These are phyloP conservation scores for Cyanoderma ruficeps DNA, from an alignment of 2,113 vertebrate genomes.

Conservation along the genomic window DNA sequence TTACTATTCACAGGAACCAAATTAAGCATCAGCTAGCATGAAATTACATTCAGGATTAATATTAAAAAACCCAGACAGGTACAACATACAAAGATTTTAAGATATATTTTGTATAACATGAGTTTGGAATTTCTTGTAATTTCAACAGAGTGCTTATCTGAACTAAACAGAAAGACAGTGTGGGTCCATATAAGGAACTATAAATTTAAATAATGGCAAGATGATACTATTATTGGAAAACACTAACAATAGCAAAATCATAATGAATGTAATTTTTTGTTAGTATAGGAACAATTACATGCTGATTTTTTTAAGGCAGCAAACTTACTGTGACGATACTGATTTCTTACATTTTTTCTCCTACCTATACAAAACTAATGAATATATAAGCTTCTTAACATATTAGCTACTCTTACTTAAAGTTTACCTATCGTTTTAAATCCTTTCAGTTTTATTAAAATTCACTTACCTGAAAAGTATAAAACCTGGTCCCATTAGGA, in stretches of 20 bases:
- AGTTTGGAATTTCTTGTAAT: not conserved
- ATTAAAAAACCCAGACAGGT: not conserved
- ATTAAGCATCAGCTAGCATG: constrained; percentile 11
- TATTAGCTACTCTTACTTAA: constrained; percentile 28
- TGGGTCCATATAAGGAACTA: not conserved
- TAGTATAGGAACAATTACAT: constrained; percentile 14
- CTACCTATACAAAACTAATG: constrained; percentile 1
- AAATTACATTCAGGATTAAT: not conserved
- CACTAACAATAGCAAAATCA: constrained; percentile 15
- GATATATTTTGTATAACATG: not conserved
- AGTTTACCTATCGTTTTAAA: constrained; percentile 57
- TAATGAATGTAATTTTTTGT: not conserved
- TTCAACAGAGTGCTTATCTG: not conserved
- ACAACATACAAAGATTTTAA: constrained; percentile 31
- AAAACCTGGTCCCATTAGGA: constrained; percentile 96
- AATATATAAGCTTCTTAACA: constrained; percentile 12
- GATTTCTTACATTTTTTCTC: constrained; percentile 5
- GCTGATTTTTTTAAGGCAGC: not conserved
- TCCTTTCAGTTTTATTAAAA: constrained; percentile 41
- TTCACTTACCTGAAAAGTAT: constrained; percentile 95
- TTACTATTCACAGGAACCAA: not conserved
- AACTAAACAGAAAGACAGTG: not conserved
- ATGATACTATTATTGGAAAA: not conserved
- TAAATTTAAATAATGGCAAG: not conserved
- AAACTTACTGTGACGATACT: not conserved